Conservation (phyloP, 2,888 invertebrate genomes). For the Apotomis betuletana region DNA sequence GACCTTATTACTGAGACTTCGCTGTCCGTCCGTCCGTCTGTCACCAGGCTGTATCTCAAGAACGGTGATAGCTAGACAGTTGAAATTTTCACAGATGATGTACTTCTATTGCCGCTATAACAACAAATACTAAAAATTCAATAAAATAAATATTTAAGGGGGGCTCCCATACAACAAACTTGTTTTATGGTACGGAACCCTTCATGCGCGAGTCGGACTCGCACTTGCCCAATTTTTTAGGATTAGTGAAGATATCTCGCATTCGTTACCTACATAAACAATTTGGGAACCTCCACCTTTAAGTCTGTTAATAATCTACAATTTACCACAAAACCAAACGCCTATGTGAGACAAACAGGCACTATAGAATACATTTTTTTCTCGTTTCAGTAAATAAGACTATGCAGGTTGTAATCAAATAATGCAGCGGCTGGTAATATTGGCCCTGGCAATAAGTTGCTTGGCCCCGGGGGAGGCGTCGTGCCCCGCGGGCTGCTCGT, state of each 20-base stretch:
- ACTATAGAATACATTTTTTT: constrained; percentile 53
- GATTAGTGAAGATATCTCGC: background rate
- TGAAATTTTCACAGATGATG: no score
- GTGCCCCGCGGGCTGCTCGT: constrained; percentile 66
- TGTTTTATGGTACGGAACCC: no score
- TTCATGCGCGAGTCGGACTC: no score
- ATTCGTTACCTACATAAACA: background rate
- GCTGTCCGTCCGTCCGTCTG: no score
- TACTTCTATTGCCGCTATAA: no score
- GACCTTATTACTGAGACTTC: no score
- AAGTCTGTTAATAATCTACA: background rate
- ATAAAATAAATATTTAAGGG: no score
- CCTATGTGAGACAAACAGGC: constrained; percentile 44
- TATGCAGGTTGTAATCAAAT: constrained; percentile 78
- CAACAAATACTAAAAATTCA: no score
- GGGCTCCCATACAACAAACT: no score
- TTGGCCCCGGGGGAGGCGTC: constrained; percentile 65
- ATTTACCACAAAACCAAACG: background rate
- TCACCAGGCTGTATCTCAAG: no score
- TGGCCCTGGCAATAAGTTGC: constrained; percentile 79
- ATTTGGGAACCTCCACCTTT: background rate
- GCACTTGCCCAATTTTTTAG: no score
- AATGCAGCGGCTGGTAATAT: constrained; percentile 83
- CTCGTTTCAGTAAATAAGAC: constrained; percentile 80
- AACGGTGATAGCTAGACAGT: no score